phyloP scores from a whole-genome alignment of 2,797 vertebrate genomes.

The Xerus rutilus region DNA sequence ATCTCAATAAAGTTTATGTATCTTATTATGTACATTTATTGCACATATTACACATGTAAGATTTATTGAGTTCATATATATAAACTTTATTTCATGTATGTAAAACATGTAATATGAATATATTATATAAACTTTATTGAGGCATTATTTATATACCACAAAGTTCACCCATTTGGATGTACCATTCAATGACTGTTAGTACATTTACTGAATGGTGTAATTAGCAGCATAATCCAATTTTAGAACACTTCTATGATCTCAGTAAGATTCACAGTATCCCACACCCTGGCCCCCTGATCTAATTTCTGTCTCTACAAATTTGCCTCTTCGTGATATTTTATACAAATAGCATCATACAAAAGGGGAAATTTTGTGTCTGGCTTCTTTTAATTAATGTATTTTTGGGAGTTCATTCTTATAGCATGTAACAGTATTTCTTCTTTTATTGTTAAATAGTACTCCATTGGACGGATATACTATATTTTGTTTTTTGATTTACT shows the following conservation, averaged over 20 bases:
- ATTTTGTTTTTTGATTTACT: background rate
- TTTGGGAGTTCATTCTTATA: background rate
- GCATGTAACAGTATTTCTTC: accelerated
- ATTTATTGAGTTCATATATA: background rate
- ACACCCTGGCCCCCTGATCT: background rate
- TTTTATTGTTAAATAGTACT: background rate
- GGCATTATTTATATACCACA: background rate
- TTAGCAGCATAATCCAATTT: background rate
- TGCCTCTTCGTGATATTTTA: background rate
- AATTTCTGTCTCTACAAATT: background rate
- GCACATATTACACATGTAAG: background rate
- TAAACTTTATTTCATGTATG: background rate
- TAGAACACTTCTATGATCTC: background rate
- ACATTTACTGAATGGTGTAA: background rate
- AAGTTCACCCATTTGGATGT: background rate
- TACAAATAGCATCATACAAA: background rate
- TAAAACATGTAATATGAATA: no score
- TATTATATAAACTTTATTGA: constrained; percentile 10
- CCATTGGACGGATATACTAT: background rate
- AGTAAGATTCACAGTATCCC: background rate
- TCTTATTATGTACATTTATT: background rate
- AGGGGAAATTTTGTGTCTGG: background rate
- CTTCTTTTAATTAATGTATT: background rate
- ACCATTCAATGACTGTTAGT: background rate
- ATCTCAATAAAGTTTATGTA: background rate